phyloP scores from a whole-genome alignment of 2,113 vertebrate species.

The Stegostoma tigrinum region DNA sequence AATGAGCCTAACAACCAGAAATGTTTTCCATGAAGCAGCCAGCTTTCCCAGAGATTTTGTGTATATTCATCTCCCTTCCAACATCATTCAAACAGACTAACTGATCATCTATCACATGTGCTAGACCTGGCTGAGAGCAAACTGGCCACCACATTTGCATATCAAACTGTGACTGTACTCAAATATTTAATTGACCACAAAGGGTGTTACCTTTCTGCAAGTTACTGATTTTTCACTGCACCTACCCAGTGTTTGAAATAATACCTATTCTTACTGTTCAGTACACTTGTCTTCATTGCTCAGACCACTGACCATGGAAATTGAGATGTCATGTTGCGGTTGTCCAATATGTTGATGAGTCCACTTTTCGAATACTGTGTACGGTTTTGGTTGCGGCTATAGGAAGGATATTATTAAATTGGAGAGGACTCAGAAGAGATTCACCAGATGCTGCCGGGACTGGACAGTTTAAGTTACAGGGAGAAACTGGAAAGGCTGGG shows the following conservation, averaged over 20 bases:
- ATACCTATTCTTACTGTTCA: neutral
- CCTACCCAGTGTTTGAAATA: neutral
- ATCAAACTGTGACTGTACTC: neutral
- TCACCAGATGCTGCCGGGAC: too few relatives aligned
- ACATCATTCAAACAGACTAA: neutral
- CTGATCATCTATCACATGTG: neutral
- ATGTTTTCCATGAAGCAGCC: neutral
- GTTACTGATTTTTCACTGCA: neutral
- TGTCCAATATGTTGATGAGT: too few relatives aligned
- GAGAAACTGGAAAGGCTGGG: too few relatives aligned
- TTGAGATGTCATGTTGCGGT: too few relatives aligned
- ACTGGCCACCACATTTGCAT: neutral
- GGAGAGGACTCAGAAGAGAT: too few relatives aligned
- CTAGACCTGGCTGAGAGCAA: neutral
- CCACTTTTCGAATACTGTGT: too few relatives aligned
- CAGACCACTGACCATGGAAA: too few relatives aligned
- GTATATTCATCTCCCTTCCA: neutral
- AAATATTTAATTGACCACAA: neutral
- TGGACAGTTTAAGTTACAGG: too few relatives aligned
- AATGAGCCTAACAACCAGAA: neutral
- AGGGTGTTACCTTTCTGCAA: neutral
- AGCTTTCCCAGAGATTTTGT: neutral
- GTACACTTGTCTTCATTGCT: too few relatives aligned
- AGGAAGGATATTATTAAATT: too few relatives aligned
- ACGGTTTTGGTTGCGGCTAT: too few relatives aligned